These are phyloP conservation scores for Sterna hirundo DNA, from an alignment of 2,113 vertebrate genomes.

Conservation along the genomic window DNA sequence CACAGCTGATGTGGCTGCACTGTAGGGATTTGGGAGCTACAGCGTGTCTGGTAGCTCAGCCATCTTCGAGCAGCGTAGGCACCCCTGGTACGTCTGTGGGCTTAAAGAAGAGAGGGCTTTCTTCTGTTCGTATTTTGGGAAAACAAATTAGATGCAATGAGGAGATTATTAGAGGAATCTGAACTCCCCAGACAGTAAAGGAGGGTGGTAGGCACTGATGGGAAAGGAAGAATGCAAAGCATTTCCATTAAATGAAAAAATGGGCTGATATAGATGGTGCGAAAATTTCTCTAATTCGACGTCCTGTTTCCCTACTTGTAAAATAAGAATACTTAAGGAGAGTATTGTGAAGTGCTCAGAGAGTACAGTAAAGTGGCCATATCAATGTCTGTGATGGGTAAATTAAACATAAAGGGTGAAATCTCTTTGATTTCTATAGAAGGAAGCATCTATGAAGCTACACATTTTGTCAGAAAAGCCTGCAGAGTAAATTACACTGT, in stretches of 20 bases:
- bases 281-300: neutral
- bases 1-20: neutral
- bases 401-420: neutral
- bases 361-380: neutral
- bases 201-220: neutral
- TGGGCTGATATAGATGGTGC: neutral
- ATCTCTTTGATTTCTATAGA: neutral
- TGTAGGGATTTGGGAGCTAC: neutral
- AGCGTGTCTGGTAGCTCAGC: neutral
- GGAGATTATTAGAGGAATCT: neutral
- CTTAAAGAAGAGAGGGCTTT: neutral
- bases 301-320: neutral
- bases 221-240: neutral
- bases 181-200: neutral
- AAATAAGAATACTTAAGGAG: neutral
- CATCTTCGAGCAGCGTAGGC: neutral
- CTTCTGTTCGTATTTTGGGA: neutral
- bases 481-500: constrained; percentile 29
- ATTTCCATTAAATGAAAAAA: neutral
- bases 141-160: neutral
- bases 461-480: constrained; percentile 9
- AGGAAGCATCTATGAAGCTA: neutral
- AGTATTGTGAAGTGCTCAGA: neutral
- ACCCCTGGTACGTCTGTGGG: neutral
- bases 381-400: neutral